Evolutionary conservation across 2,113 vertebrate genomes (phyloP).

Genomic region (Lophotis ruficrista): DNA sequence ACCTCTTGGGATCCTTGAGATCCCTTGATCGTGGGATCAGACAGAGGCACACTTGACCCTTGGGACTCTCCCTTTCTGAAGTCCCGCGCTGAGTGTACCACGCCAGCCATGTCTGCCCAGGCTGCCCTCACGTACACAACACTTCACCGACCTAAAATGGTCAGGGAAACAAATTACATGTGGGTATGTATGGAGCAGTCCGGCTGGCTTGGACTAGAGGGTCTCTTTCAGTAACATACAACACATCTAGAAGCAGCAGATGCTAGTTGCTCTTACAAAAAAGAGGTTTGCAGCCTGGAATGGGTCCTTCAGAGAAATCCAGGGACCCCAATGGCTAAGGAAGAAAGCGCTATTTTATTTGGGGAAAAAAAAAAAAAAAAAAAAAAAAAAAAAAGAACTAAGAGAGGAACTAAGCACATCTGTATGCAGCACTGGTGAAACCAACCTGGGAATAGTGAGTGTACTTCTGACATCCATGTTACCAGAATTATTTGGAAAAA

Average conservation of each 20-base stretch:
- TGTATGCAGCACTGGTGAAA: neutral
- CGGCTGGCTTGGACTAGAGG: neutral
- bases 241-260: neutral
- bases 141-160: neutral
- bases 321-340: neutral
- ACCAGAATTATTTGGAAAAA: neutral
- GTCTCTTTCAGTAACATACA: neutral
- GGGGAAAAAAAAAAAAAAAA: neutral
- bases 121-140: neutral
- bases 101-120: accelerated
- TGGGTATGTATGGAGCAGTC: neutral
- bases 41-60: neutral
- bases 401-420: neutral
- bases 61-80: accelerated
- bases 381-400: neutral
- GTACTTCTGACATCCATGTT: neutral
- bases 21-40: neutral
- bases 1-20: neutral
- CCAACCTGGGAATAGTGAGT: neutral
- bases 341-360: neutral
- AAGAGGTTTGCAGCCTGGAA: neutral
- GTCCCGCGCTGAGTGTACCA: accelerated
- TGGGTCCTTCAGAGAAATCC: neutral
- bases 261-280: neutral
- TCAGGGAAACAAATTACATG: neutral